Conservation (phyloP, 2,113 vertebrate genomes). For the Brachypteracias leptosomus region DNA sequence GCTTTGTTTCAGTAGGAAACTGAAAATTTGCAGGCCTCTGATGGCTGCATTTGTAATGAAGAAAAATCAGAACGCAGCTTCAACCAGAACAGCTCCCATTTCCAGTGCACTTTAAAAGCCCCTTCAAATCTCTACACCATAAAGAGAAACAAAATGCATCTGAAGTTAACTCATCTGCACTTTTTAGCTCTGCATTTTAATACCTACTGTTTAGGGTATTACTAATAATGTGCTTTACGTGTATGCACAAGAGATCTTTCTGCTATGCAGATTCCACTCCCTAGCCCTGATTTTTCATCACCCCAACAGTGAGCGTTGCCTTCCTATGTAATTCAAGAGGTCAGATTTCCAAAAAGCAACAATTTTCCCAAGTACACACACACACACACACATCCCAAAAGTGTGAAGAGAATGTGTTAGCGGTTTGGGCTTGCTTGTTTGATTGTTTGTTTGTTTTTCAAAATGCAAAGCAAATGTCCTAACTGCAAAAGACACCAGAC, state of each 20-base stretch:
- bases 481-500: neutral
- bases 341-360: neutral
- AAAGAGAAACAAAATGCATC: neutral
- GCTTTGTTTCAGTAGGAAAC: neutral
- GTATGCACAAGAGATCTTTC: neutral
- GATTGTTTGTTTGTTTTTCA: neutral
- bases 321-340: neutral
- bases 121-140: neutral
- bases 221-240: neutral
- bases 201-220: neutral
- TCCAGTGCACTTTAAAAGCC: neutral
- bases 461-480: neutral
- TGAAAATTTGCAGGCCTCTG: neutral
- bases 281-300: neutral
- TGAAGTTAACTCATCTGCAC: fast-evolving
- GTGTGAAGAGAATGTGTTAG: neutral
- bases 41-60: neutral
- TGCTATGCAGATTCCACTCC: neutral
- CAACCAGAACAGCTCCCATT: neutral
- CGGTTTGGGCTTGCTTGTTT: neutral
- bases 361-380: too few species aligned
- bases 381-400: too few species aligned
- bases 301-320: neutral
- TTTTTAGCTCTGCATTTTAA: neutral
- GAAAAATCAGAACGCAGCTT: neutral